Evolutionary conservation across 2,797 vertebrate genomes (phyloP).

Genomic region (Cuculus canorus): DNA sequence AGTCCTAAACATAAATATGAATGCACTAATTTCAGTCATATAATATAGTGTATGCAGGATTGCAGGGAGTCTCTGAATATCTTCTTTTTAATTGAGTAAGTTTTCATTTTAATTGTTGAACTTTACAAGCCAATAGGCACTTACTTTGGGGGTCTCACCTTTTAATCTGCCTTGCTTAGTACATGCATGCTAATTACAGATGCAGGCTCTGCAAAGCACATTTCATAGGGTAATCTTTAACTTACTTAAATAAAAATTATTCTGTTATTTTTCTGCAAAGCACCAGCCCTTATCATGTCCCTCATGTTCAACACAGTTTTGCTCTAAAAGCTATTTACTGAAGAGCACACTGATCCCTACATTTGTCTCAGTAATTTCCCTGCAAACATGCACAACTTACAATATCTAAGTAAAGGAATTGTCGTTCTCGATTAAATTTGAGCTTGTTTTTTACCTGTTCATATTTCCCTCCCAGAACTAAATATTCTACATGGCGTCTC

Average conservation of each 20-base stretch:
- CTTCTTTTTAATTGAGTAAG: conserved; percentile 9
- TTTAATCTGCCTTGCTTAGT: conserved; percentile 7
- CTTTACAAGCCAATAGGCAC: not conserved
- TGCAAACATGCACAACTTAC: not conserved
- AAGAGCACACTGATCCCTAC: not conserved
- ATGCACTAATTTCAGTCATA: not conserved
- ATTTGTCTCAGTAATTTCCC: not conserved
- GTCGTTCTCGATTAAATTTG: not conserved
- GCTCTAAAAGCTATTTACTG: not conserved
- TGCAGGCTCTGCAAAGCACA: not conserved
- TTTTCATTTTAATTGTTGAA: conserved; percentile 12
- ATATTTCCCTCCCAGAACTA: not conserved
- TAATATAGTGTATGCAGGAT: not conserved
- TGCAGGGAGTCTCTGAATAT: not conserved
- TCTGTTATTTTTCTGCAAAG: not conserved
- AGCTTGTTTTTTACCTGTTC: not conserved
- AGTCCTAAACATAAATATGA: not conserved
- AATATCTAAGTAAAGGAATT: not conserved
- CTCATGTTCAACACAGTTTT: not conserved
- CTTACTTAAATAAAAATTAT: not conserved
- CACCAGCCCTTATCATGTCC: not conserved
- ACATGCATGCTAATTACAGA: not conserved
- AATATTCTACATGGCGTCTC: not conserved
- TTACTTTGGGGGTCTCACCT: not conserved
- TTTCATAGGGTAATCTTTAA: not conserved